A percentile compares a stretch with the other conserved stretches of the same genome.
Conservation (phyloP, 1,140 invertebrate species). For the Tetramorium simillimum region DNA sequence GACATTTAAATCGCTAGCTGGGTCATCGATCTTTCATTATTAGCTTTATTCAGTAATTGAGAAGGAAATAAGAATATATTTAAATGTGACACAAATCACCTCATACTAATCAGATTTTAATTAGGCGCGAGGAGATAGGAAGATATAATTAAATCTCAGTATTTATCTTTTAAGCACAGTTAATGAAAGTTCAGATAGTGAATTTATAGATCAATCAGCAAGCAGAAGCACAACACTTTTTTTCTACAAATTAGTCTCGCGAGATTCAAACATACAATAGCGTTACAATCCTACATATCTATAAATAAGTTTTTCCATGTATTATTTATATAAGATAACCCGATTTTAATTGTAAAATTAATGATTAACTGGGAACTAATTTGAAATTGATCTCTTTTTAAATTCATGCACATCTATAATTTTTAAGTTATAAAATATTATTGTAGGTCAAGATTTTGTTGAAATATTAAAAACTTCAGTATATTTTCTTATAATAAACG, state of each 20-base stretch:
- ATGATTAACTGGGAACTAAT: background rate
- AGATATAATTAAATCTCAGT: background rate
- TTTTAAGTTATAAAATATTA: background rate
- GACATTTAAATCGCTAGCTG: conserved; percentile 9
- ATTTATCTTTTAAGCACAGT: background rate
- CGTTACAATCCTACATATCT: background rate
- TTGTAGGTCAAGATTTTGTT: background rate
- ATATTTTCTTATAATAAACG: background rate
- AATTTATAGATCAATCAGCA: conserved; percentile 5
- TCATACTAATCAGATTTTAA: conserved; percentile 7
- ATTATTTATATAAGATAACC: background rate
- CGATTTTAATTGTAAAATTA: conserved; percentile 15
- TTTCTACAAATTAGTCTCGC: conserved; percentile 11
- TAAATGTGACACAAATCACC: background rate
- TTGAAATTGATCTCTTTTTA: background rate
- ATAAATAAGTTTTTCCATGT: background rate
- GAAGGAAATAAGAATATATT: conserved; percentile 3
- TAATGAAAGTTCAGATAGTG: background rate
- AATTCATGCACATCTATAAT: background rate
- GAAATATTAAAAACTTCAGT: background rate
- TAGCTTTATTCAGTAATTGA: conserved; percentile 13
- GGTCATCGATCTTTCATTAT: conserved; percentile 46
- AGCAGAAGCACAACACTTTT: background rate
- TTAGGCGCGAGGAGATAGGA: background rate
- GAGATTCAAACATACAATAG: background rate